A percentile compares a stretch with the other conserved stretches of the same genome.
Evolutionary conservation across 2,888 invertebrate species (phyloP).

Genomic region (Macaria notata): DNA sequence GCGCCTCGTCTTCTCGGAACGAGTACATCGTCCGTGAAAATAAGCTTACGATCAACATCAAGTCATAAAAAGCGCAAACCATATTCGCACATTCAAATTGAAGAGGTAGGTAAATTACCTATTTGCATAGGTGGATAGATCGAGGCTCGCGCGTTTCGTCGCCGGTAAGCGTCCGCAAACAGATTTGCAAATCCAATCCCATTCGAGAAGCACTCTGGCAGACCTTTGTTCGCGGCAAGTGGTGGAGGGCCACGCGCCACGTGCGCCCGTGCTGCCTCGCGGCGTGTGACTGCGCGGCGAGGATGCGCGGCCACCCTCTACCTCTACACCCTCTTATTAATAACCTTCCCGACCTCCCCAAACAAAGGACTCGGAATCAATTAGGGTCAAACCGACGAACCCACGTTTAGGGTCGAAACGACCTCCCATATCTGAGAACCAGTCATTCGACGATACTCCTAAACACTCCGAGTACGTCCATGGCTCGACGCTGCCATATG

Average conservation of each 20-base stretch:
- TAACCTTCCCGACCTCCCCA: slow-evolving; percentile 65
- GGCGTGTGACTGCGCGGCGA: slow-evolving; percentile 67
- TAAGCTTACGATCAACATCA: slow-evolving; percentile 23
- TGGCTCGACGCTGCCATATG: slow-evolving; percentile 72
- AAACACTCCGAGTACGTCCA: slow-evolving; percentile 57
- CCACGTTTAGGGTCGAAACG: slow-evolving; percentile 40
- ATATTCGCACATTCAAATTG: slow-evolving; percentile 24
- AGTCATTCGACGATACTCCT: slow-evolving; percentile 53
- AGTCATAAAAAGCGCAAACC: slow-evolving; percentile 29
- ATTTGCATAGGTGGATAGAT: slow-evolving; percentile 27
- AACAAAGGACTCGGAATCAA: slow-evolving; percentile 75
- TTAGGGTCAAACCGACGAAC: slow-evolving; percentile 55
- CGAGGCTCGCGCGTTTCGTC: slow-evolving; percentile 27
- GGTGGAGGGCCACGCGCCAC: slow-evolving; percentile 51
- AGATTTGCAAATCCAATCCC: slow-evolving; percentile 42
- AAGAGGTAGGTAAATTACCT: slow-evolving; percentile 32
- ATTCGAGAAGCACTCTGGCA: slow-evolving; percentile 60
- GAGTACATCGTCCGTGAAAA: slow-evolving; percentile 19
- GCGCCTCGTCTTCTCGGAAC: slow-evolving; percentile 8
- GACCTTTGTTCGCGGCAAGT: slow-evolving; percentile 65
- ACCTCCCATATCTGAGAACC: slow-evolving; percentile 43
- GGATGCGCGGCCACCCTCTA: slow-evolving; percentile 68
- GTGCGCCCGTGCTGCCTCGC: slow-evolving; percentile 64
- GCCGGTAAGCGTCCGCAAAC: slow-evolving; percentile 39
- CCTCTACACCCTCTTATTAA: slow-evolving; percentile 61